A percentile compares a stretch with the other conserved stretches of the same genome.
Conservation (phyloP, 2,888 invertebrate genomes). For the Paralinhomoeus sp. region DNA sequence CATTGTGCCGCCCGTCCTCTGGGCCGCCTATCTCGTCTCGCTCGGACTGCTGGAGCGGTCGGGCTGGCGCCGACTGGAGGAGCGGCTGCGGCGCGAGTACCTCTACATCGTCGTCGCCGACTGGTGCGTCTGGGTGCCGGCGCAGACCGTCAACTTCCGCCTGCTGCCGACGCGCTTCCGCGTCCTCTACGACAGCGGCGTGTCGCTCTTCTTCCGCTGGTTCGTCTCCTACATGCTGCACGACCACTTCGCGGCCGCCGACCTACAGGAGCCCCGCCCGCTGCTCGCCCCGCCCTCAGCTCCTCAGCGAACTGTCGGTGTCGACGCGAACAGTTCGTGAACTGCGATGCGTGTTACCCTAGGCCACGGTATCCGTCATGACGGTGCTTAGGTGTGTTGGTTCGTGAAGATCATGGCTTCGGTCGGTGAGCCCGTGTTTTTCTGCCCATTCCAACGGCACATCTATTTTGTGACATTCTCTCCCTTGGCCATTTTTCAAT, state of each 20-base stretch:
- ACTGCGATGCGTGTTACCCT: too few relatives aligned
- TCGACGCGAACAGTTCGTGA: too few relatives aligned
- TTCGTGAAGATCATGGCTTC: too few relatives aligned
- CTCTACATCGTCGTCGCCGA: conserved; percentile 57
- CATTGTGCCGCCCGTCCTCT: conserved; percentile 55
- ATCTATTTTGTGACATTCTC: too few relatives aligned
- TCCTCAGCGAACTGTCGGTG: too few relatives aligned
- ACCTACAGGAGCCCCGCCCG: too few relatives aligned
- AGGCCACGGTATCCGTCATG: too few relatives aligned
- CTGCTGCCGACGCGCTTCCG: conserved; percentile 55
- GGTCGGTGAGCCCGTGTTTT: too few relatives aligned
- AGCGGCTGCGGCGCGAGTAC: conserved; percentile 49
- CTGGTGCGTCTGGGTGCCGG: conserved; percentile 76
- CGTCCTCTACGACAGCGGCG: conserved; percentile 60
- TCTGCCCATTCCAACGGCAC: too few relatives aligned
- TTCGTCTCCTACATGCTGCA: conserved; percentile 60
- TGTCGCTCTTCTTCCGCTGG: conserved; percentile 62
- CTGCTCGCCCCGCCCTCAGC: too few relatives aligned
- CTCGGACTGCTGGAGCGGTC: conserved; percentile 47
- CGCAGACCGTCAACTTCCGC: conserved; percentile 74
- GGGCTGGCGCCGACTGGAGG: conserved; percentile 37
- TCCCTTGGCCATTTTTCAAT: too few relatives aligned
- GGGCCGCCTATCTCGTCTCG: conserved; percentile 51
- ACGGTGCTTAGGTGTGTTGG: too few relatives aligned
- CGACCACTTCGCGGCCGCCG: conserved; percentile 1